Evolutionary conservation across 1,140 invertebrate genomes (phyloP), one percentile per base, ranked within the genome.

Genomic region (Sinonovacula constricta): DNA sequence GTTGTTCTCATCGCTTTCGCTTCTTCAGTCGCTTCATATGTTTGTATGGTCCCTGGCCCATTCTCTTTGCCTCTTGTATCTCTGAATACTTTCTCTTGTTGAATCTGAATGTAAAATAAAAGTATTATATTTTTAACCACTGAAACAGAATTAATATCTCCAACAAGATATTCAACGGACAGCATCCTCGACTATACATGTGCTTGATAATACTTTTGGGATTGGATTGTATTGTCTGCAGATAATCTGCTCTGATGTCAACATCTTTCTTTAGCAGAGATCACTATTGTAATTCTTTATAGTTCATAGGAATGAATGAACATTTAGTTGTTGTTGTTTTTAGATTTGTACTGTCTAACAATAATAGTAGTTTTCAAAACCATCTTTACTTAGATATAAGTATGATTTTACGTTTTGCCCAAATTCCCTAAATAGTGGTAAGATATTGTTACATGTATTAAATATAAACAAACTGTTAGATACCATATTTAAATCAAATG

Each of bases 51-150:
- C 93, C 93, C 15, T 66, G 39, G 14, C 79, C 77, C 82, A 94
- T 95, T 65, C 93, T 92, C 83, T 94, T 95, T 60, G 95, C 93
- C 74, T 95, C 93, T 28, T 95, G 93, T 14, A 96, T 95, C 84
- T 96, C 94, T 62, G 94, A 94, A 86, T 95, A 96, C 89, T 96
- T 96, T 80, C 93, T 93, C 90, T 97, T 97, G 86, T 95, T 96
- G 80, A 83, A 90, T 62, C 88, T 90, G 71, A 18, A 81, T 69
- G 31, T 53, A 28, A 82, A 54, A 70, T 34, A 54, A 79, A 56
- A 31, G 30, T 28, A 57, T 4, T 33, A 39, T 26, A 71, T n/a
- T 15, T 28, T 18, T 33, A n/a, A 15, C n/a, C 26, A 14, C 28
- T 22, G 59, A 12, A 34, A 24, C 22, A 26, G 28, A 2, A 15